Conservation (phyloP, 2,113 vertebrate genomes). For the Engystomops pustulosus region DNA sequence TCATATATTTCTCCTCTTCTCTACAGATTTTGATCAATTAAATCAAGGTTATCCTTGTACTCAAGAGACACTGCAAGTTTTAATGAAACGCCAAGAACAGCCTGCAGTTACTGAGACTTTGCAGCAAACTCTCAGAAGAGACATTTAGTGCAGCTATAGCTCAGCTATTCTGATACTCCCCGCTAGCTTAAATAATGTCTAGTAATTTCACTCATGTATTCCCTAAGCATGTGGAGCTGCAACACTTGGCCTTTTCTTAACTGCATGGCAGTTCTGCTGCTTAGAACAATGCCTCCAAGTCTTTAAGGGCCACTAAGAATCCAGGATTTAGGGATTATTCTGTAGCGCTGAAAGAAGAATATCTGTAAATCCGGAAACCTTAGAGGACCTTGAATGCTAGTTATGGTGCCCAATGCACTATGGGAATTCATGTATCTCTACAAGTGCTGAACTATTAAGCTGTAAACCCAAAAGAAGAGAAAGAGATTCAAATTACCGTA, state of each 20-base stretch:
- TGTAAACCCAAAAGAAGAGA: neutral
- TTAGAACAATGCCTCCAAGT: conserved; percentile 25
- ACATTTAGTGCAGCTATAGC: conserved; percentile 30
- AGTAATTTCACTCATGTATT: conserved; percentile 43
- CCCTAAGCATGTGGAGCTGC: conserved; percentile 33
- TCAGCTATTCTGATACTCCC: conserved; percentile 45
- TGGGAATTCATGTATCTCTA: neutral
- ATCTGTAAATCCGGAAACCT: conserved; percentile 17
- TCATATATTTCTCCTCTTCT: conserved; percentile 1
- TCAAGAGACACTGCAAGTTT: conserved; percentile 10
- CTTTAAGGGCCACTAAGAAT: conserved; percentile 5
- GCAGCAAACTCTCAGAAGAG: conserved; percentile 38
- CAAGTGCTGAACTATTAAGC: neutral
- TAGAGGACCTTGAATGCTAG: neutral
- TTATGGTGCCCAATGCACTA: neutral
- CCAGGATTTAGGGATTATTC: conserved; percentile 7
- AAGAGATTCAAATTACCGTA: no score
- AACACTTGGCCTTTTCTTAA: conserved; percentile 45
- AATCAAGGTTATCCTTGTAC: conserved; percentile 52
- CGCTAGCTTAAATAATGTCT: conserved; percentile 39
- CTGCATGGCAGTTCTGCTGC: conserved; percentile 2
- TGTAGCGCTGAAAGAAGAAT: neutral
- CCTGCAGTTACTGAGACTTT: conserved; percentile 30
- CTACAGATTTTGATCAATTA: conserved; percentile 48
- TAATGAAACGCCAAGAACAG: conserved; percentile 47